These are phyloP conservation scores for Sterrhoptilus dennistouni DNA, from an alignment of 2,113 vertebrate species.

Conservation along the genomic window DNA sequence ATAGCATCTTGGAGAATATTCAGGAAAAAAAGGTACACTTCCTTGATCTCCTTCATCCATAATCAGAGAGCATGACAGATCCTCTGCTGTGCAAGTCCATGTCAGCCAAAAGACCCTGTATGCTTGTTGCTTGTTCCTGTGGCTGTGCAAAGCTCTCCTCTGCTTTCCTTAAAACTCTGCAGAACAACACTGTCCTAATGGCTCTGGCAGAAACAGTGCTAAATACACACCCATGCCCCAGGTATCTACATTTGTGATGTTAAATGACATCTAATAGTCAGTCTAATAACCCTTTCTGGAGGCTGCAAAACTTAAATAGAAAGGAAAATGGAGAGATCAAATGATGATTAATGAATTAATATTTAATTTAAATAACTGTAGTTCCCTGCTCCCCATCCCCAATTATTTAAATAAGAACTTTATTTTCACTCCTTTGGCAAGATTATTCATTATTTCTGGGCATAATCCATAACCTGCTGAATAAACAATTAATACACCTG, in stretches of 20 bases:
- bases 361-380: not conserved
- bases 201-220: not conserved
- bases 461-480: not conserved
- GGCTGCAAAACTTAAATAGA: not conserved
- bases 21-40: not conserved
- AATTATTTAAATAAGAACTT: not conserved
- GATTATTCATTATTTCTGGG: not conserved
- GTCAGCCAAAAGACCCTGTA: not conserved
- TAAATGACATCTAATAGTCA: not conserved
- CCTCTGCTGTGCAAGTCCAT: not conserved
- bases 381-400: rapidly evolving
- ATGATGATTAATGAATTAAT: not conserved
- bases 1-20: not conserved
- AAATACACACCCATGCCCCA: not conserved
- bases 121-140: not conserved
- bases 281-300: not conserved
- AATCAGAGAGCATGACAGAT: not conserved
- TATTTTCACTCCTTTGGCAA: not conserved
- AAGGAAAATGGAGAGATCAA: not conserved
- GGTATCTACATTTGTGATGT: not conserved
- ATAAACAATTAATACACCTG: not conserved
- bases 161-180: not conserved
- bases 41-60: not conserved
- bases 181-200: not conserved
- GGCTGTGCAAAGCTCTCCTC: not conserved